Evolutionary conservation across 2,797 vertebrate genomes (phyloP), one percentile per base, ranked within the genome.

Genomic region (Eulemur albifrons): DNA sequence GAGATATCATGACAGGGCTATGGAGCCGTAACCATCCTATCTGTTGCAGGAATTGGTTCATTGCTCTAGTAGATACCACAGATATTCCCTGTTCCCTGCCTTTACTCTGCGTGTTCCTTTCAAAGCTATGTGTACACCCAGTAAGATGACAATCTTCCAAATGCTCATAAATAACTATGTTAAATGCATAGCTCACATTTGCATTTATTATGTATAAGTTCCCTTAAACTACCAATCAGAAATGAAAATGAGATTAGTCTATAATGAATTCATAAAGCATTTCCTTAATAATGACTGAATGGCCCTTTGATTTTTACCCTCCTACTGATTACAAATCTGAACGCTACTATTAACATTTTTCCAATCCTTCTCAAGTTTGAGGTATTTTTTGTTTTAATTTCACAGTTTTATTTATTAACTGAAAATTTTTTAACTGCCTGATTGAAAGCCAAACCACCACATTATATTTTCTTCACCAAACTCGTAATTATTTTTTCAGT

Each of bases 261-360:
- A 45, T 96, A 97, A 96, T 92, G n/a, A 95, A 93, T 73, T 95
- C 92, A 73, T 13, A 88, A 95, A 92, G 32, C 70, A 92, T 89
- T 76, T 89, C 35, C 95, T 94, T 96, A 95, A 95, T 96, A 97
- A 95, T 93, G 72, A 95, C 88, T 97, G 86, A 96, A 87, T 93
- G 89, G 59, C 30, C 65, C 59, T 97, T 96, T 97, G 96, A 98
- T 97, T 97, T 97, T 81, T 57, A 92, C 15, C 69, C 35, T 92
- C 70, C 81, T 94, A 73, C 93, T 96, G 94, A 97, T 96, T 97
- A 93, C 72, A 94, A 63, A 96, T 96, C 95, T 95, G 72, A 93
- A 97, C 83, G 17, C 84, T 92, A 65, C 72, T 96, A 96, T 97
- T 96, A 97, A 94, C 79, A 94, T 97, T 86, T 87, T 87, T 54